Evolutionary conservation across 2,888 invertebrate genomes (phyloP).

Genomic region (Pollenia labialis): DNA sequence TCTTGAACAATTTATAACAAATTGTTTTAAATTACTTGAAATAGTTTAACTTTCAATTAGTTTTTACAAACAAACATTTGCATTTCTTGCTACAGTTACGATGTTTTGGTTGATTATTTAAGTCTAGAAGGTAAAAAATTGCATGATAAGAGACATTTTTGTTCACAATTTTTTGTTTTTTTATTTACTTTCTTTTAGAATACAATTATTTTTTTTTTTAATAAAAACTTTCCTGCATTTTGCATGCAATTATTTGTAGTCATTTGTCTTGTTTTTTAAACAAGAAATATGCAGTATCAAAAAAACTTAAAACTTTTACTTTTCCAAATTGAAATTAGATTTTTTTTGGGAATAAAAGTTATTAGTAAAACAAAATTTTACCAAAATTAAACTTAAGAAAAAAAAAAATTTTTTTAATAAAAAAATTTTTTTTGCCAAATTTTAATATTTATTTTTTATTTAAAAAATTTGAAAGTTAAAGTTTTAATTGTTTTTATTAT

Average conservation of each 20-base stretch:
- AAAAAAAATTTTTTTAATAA: too few species aligned
- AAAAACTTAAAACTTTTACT: too few species aligned
- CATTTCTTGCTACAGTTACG: neutral
- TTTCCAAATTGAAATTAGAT: too few species aligned
- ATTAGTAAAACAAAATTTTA: too few species aligned
- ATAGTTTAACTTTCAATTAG: slow-evolving; percentile 3
- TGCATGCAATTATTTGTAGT: neutral
- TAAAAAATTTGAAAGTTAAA: neutral
- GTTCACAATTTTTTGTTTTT: neutral
- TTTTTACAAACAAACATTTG: slow-evolving; percentile 17
- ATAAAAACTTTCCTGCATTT: neutral
- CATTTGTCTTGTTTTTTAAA: neutral
- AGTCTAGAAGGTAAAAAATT: neutral
- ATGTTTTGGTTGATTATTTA: neutral
- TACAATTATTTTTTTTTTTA: neutral
- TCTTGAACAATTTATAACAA: slow-evolving; percentile 10
- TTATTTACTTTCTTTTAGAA: neutral
- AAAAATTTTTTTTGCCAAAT: too few species aligned
- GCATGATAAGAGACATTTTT: neutral
- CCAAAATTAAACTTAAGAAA: too few species aligned
- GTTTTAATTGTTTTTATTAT: neutral
- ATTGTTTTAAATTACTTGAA: slow-evolving; percentile 46
- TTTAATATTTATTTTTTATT: too few species aligned
- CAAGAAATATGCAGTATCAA: too few species aligned
- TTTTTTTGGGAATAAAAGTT: too few species aligned